Percentiles rank a stretch among this genome's conserved stretches.
Conservation (phyloP, 2,113 vertebrate species). For the Sitta europaea region DNA sequence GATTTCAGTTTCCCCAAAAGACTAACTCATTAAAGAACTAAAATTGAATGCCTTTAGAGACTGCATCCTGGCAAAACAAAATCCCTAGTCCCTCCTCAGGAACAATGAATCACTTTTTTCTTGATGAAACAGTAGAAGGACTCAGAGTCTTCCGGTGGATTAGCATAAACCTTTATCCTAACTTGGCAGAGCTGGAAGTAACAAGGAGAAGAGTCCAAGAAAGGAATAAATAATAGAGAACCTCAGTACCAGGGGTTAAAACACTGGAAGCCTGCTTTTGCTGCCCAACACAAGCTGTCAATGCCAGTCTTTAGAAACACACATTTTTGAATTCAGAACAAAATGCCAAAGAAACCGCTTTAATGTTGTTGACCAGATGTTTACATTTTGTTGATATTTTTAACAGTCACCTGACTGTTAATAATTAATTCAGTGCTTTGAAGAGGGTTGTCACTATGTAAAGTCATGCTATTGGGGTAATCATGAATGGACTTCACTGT, state of each 20-base stretch:
- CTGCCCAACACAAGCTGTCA: neutral
- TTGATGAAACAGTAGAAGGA: neutral
- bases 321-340: neutral
- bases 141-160: neutral
- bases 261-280: no score
- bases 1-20: neutral
- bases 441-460: neutral
- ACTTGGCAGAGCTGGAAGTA: neutral
- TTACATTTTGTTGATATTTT: neutral
- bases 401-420: neutral
- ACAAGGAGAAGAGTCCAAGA: neutral
- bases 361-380: neutral
- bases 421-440: neutral
- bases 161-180: neutral
- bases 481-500: neutral
- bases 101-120: neutral
- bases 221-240: neutral
- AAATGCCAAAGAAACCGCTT: neutral
- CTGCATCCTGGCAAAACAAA: neutral
- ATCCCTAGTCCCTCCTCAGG: neutral
- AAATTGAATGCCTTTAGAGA: neutral
- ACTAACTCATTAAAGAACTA: neutral
- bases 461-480: neutral
- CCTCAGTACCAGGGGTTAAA: neutral
- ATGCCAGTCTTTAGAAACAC: neutral